phyloP scores from a whole-genome alignment of 2,113 vertebrate species.

The Phaethornis superciliosus region DNA sequence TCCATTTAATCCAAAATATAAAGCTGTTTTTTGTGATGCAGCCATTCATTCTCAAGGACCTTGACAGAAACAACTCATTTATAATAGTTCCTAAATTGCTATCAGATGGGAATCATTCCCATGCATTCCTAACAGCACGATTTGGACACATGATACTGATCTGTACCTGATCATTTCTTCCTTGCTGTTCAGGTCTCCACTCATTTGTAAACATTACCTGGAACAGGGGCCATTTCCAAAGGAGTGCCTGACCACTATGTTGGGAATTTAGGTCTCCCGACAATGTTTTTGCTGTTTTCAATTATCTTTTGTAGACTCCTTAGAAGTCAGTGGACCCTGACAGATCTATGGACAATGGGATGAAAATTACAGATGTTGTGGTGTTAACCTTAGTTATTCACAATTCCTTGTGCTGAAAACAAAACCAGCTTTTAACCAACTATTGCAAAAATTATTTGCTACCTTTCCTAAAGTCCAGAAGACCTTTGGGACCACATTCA shows the following conservation, averaged over 20 bases:
- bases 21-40: constrained; percentile 51
- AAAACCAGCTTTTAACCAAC: not conserved
- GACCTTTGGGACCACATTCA: not conserved
- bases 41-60: constrained; percentile 54
- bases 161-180: constrained; percentile 38
- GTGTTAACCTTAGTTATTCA: not conserved
- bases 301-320: not conserved
- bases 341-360: not conserved
- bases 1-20: constrained; percentile 58
- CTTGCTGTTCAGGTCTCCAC: not conserved
- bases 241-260: not conserved
- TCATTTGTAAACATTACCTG: constrained; percentile 1
- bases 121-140: constrained; percentile 15
- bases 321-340: not conserved
- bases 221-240: not conserved
- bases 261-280: not conserved
- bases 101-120: constrained; percentile 60
- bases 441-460: not conserved
- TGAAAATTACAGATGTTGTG: not conserved
- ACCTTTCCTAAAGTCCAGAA: not conserved
- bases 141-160: constrained; percentile 7
- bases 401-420: not conserved
- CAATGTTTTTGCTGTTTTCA: not conserved
- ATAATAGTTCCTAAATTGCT: constrained; percentile 43
- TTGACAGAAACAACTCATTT: constrained; percentile 57